Percentiles rank a stretch among this genome's conserved stretches.
Conservation (phyloP, 2,888 invertebrate genomes). For the Flexamia atlantica region DNA sequence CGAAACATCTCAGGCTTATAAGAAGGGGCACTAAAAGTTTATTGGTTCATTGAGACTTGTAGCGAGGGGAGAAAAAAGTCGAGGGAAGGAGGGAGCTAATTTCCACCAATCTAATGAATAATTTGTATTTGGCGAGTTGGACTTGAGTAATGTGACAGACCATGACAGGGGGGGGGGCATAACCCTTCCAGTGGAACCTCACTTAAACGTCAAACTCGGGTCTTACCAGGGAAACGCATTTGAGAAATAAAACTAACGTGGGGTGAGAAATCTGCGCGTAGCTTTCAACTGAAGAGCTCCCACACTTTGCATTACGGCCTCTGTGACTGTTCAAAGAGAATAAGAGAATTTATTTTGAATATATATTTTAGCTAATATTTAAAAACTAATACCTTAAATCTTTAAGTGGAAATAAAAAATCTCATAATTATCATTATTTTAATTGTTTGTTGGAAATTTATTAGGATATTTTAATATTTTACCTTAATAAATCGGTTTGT, state of each 20-base stretch:
- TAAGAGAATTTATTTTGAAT: too few relatives aligned
- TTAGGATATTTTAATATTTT: too few relatives aligned
- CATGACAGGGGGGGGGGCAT: conserved; percentile 35
- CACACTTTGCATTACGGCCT: too few relatives aligned
- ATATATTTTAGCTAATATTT: too few relatives aligned
- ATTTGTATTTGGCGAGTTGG: conserved; percentile 63
- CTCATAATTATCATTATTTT: too few relatives aligned
- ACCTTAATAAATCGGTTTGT: too few relatives aligned
- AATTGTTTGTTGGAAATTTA: too few relatives aligned
- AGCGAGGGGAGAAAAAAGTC: conserved; percentile 61
- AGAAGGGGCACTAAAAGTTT: conserved; percentile 62
- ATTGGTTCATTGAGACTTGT: conserved; percentile 63
- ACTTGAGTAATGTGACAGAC: conserved; percentile 58
- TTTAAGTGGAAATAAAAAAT: too few relatives aligned
- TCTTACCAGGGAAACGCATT: conserved; percentile 48
- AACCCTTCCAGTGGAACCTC: conserved; percentile 59
- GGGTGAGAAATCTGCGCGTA: conserved; percentile 29
- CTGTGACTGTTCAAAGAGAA: too few relatives aligned
- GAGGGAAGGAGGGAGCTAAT: conserved; percentile 63
- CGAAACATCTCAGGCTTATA: conserved; percentile 55
- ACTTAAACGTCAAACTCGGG: conserved; percentile 54
- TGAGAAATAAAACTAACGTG: conserved; percentile 52
- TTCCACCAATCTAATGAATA: conserved; percentile 65
- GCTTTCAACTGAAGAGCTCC: conserved; percentile 20
- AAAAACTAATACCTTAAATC: too few relatives aligned